A percentile compares a stretch with the other conserved stretches of the same genome.
These are phyloP conservation scores for Vanessa tameamea DNA, from an alignment of 1,140 invertebrate species.

Conservation along the genomic window DNA sequence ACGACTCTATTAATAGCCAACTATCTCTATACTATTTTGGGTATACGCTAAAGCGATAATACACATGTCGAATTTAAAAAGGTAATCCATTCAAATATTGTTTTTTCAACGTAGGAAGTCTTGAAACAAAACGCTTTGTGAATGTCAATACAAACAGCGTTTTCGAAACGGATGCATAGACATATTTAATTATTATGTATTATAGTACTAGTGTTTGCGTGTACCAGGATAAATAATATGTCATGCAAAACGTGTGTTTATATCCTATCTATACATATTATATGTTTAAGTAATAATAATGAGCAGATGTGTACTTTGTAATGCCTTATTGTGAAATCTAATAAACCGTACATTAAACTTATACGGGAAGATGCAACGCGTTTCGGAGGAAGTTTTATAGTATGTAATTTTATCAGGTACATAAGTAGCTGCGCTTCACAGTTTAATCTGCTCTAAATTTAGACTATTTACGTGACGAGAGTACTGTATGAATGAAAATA, in stretches of 20 bases:
- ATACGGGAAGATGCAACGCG: no score
- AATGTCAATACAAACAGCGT: constrained; percentile 28
- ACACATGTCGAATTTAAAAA: constrained; percentile 33
- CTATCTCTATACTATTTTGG: constrained; percentile 10
- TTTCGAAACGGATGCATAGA: constrained; percentile 24
- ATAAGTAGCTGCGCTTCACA: no score
- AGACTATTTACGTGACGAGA: no score
- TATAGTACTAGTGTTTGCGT: not conserved
- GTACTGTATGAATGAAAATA: no score
- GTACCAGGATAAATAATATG: not conserved
- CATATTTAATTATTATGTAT: not conserved
- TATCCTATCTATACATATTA: no score
- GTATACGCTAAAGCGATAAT: not conserved
- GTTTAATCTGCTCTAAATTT: no score
- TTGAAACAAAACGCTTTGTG: constrained; percentile 29
- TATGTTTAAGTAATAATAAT: no score
- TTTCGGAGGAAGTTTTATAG: no score
- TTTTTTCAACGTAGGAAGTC: constrained; percentile 36
- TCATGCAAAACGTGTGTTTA: not conserved
- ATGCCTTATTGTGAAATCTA: no score
- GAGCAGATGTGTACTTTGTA: no score
- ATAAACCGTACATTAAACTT: no score
- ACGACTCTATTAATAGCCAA: constrained; percentile 11
- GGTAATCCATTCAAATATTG: constrained; percentile 26
- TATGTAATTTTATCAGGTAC: no score